Evolutionary conservation across 1,140 invertebrate genomes (phyloP), one percentile per base, ranked within the genome.

Genomic region (Antheraea mylitta): DNA sequence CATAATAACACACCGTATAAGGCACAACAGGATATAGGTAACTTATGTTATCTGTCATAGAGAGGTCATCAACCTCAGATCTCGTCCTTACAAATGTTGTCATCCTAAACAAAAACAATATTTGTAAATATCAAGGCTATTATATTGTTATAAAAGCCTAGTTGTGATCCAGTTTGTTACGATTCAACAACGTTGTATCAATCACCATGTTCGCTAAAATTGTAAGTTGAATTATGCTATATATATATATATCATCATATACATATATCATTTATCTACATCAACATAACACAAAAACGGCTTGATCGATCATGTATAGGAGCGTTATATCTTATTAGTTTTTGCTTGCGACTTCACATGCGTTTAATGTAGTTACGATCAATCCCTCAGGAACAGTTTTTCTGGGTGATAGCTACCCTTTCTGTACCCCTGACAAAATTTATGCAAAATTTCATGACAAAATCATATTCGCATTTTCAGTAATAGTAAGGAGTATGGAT

Each of bases 121-220:
- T 18, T 36, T 63, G 42, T 72, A 79, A 78, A 83, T 75, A 83
- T 83, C 81, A 83, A 83, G 81, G 81, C 64, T 71, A 74, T 69
- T 53, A 68, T 74, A 77, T 71, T 59, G 48, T 64, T 79, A 83
- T 79, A 81, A 76, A 81, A 81, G 70, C 66, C 30, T 58, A 61
- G 59, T 22, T 22, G 30, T 19, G 30, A 18, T 71, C 13, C 64
- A 72, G 53, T 68, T 68, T 9, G 62, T n/a, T 42, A 81, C 72
- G 70, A 77, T 78, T 79, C 74, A 71, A 74, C 76, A 70, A 58
- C 22, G 11, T 22, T 60, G 42, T 66, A 58, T 53, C 65, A 37
- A 74, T 45, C 70, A 79, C 76, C 70, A 83, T 83, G 79, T 81
- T 81, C 70, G 73, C 75, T 64, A 80, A 80, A 74, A 72, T 77